Evolutionary conservation across 2,888 invertebrate genomes (phyloP).

Genomic region (Platycheirus rosarum): DNA sequence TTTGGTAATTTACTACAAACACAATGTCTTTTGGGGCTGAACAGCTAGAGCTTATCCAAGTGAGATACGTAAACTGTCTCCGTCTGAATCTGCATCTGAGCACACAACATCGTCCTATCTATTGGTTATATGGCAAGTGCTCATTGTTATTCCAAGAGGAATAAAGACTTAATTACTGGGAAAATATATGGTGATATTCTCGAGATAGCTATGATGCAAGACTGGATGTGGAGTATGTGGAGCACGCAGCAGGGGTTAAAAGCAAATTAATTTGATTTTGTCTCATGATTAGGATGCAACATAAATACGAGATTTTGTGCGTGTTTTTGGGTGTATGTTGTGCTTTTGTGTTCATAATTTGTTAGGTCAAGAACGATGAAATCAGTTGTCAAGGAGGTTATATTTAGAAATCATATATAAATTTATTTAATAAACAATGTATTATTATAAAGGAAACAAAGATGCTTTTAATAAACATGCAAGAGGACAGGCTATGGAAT

Average conservation of each 20-base stretch:
- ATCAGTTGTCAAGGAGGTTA: constrained; percentile 25
- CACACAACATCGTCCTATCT: background rate
- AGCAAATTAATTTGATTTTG: constrained; percentile 27
- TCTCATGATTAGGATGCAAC: constrained; percentile 17
- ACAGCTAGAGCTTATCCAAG: constrained; percentile 33
- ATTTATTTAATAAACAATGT: too few relatives aligned
- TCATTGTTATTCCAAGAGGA: constrained; percentile 53
- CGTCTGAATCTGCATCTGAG: constrained; percentile 46
- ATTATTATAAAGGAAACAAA: too few relatives aligned
- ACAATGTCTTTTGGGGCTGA: constrained; percentile 32
- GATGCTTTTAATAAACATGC: too few relatives aligned
- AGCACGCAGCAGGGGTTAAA: constrained; percentile 6
- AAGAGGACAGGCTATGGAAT: too few relatives aligned
- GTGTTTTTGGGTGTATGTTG: background rate
- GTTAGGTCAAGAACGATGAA: constrained; percentile 36
- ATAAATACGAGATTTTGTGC: background rate
- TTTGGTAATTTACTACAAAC: constrained; percentile 41
- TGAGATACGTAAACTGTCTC: constrained; percentile 56
- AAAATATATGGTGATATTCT: constrained; percentile 45
- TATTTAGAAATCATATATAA: too few relatives aligned
- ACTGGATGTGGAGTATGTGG: constrained; percentile 24
- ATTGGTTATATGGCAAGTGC: background rate
- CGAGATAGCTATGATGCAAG: constrained; percentile 21
- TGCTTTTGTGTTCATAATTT: constrained; percentile 22
- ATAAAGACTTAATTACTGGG: constrained; percentile 53